Evolutionary conservation across 92 coral and sea anemone genomes (phyloP), one percentile per base, ranked within the genome.

Genomic region (Bergia puertoricense): DNA sequence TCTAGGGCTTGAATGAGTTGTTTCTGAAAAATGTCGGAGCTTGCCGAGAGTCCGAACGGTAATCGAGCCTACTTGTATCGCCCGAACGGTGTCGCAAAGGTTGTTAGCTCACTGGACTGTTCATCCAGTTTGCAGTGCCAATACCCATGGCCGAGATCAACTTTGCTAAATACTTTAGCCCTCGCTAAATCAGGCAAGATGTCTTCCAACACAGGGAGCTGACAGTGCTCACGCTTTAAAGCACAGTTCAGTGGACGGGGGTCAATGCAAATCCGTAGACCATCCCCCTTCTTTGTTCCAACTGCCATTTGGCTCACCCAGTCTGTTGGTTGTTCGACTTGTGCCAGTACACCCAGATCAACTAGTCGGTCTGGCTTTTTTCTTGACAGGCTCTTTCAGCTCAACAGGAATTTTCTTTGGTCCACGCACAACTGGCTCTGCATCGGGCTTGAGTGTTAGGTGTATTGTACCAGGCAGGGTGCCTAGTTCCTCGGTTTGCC

Each of bases 281-380:
- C 75, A 41, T 85, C 92, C 39, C 86, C 89, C 80, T 89, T 89
- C 42, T 89, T 89, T 15, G 72, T 65, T 3, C 80, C 92, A 65
- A 89, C 40, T 36, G 89, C 81, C 81, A 89, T 89, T 82, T 89
- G 86, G 44, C 69, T 89, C 81, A 85, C 89, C 92, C 92, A 85
- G 66, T 89, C 74, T 57, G 85, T 85, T 77, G 91, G 88, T 48
- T 89, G 85, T 59, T 89, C 30, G 30, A 30, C 30, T 30, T 30
- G 30, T 30, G 30, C 30, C 30, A 30, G 30, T 30, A 30, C 30
- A 30, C 30, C 30, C 30, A 30, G 30, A 30, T 30, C 50, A 8
- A 89, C 85, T 36, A 85, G 75, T 30, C 87, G 73, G 82, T 89
- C 91, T 0, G 82, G 88, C 14, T 87, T 89, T 88, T 20, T 43